Evolutionary conservation across 2,888 invertebrate genomes (phyloP).

Genomic region (Apamea anceps): DNA sequence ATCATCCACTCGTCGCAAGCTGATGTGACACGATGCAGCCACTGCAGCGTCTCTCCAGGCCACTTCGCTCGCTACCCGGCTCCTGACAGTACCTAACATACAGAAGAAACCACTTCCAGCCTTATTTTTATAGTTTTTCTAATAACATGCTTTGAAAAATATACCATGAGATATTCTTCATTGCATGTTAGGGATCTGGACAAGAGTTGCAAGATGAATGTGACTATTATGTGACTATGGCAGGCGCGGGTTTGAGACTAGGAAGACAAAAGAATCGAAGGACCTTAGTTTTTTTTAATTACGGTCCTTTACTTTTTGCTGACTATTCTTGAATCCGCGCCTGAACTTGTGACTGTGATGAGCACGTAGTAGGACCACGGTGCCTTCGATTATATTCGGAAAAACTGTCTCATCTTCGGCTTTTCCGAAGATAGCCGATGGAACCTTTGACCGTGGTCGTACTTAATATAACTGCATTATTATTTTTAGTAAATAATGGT

Average conservation of each 20-base stretch:
- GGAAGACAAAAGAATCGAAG: background rate
- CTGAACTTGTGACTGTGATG: background rate
- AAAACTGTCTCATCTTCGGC: background rate
- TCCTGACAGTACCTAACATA: slow-evolving; percentile 8
- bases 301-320: background rate
- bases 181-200: background rate
- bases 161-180: slow-evolving; percentile 11
- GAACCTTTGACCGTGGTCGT: background rate
- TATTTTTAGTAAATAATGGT: too few species aligned
- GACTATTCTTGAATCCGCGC: background rate
- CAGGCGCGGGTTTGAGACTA: slow-evolving; percentile 12
- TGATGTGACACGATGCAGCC: background rate
- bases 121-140: background rate
- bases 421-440: background rate
- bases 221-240: background rate
- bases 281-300: background rate
- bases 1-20: too few species aligned
- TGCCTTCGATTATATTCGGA: background rate
- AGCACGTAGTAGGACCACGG: too few species aligned
- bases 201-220: background rate
- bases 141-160: slow-evolving; percentile 17
- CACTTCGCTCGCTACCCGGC: background rate
- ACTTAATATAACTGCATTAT: slow-evolving; percentile 1
- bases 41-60: background rate
- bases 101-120: background rate